Evolutionary conservation across 2,113 vertebrate genomes (phyloP).

Genomic region (Leptobrachium leishanense): DNA sequence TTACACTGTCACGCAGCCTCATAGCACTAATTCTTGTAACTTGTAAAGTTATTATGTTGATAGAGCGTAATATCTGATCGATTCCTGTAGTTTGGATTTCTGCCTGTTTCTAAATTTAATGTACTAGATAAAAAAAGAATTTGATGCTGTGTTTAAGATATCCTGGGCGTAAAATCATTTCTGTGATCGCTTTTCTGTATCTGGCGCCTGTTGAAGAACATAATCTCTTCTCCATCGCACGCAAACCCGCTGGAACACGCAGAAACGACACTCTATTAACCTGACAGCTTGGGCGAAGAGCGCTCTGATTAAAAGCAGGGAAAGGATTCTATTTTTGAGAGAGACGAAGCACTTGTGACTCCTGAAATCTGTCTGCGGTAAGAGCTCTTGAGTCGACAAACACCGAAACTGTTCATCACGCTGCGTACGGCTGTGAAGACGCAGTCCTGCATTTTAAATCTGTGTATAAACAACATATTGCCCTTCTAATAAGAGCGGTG

Average conservation of each 20-base stretch:
- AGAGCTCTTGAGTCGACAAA: conserved; percentile 29
- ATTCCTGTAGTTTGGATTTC: background rate
- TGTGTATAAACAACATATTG: conserved; percentile 7
- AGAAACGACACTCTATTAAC: conserved; percentile 25
- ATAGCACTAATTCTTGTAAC: no score
- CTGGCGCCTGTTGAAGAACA: background rate
- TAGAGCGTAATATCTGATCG: no score
- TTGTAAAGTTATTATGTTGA: no score
- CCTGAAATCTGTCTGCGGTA: conserved; percentile 46
- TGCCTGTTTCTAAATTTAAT: no score
- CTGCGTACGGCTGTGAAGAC: conserved; percentile 7
- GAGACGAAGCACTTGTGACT: conserved; percentile 49
- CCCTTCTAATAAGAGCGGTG: conserved; percentile 14
- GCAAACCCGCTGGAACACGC: background rate
- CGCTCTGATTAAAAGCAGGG: conserved; percentile 33
- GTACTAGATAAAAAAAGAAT: no score
- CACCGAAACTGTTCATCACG: conserved; percentile 39
- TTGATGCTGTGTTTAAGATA: no score
- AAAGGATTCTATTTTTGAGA: conserved; percentile 39
- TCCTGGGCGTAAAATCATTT: no score
- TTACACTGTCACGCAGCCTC: no score
- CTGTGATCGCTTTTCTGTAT: background rate
- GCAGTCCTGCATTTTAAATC: conserved; percentile 7
- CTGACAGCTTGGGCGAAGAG: conserved; percentile 33
- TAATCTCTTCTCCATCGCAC: background rate